Percentiles rank a stretch among this genome's conserved stretches.
Evolutionary conservation across 1,140 invertebrate genomes (phyloP).

Genomic region (Heterodera schachtii): DNA sequence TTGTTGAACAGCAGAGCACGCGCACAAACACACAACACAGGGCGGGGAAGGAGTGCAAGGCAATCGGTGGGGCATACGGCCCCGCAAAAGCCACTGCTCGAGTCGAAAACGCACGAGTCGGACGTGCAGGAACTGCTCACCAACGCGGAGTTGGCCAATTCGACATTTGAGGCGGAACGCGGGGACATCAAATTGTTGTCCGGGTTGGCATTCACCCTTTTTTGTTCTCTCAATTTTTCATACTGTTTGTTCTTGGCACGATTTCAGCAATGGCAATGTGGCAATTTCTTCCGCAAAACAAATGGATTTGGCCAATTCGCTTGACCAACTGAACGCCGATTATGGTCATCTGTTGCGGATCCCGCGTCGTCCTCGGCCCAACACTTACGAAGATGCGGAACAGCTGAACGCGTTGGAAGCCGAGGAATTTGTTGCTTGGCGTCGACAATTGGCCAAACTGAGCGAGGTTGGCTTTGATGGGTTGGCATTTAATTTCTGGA

Average conservation of each 20-base stretch:
- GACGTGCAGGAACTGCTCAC: slow-evolving; percentile 92
- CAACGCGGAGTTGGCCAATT: slow-evolving; percentile 87
- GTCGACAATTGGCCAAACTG: slow-evolving; percentile 51
- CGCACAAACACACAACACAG: slow-evolving; percentile 25
- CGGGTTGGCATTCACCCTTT: slow-evolving; percentile 34
- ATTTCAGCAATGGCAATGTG: slow-evolving; percentile 73
- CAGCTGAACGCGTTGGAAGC: slow-evolving; percentile 57
- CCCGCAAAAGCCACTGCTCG: slow-evolving; percentile 35
- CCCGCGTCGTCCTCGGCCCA: slow-evolving; percentile 70
- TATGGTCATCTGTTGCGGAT: slow-evolving; percentile 76
- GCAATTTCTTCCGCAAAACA: slow-evolving; percentile 71
- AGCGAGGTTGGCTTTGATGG: slow-evolving; percentile 56
- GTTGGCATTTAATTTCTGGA: too few species aligned
- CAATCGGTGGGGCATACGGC: slow-evolving; percentile 33
- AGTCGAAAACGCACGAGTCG: slow-evolving; percentile 84
- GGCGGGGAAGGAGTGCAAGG: slow-evolving; percentile 31
- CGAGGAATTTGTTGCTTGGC: slow-evolving; percentile 58
- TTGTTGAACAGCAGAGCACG: slow-evolving; percentile 50
- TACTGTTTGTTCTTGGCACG: too few species aligned
- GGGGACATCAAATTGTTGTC: slow-evolving; percentile 49
- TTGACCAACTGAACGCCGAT: slow-evolving; percentile 72
- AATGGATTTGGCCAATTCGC: slow-evolving; percentile 43
- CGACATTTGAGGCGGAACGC: slow-evolving; percentile 76
- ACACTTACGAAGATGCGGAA: slow-evolving; percentile 53
- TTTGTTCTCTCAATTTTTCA: slow-evolving; percentile 69